Percentiles rank a stretch among this genome's conserved stretches.
These are phyloP conservation scores for Peromyscus aztecus DNA, from an alignment of 2,797 vertebrate species.

Conservation along the genomic window DNA sequence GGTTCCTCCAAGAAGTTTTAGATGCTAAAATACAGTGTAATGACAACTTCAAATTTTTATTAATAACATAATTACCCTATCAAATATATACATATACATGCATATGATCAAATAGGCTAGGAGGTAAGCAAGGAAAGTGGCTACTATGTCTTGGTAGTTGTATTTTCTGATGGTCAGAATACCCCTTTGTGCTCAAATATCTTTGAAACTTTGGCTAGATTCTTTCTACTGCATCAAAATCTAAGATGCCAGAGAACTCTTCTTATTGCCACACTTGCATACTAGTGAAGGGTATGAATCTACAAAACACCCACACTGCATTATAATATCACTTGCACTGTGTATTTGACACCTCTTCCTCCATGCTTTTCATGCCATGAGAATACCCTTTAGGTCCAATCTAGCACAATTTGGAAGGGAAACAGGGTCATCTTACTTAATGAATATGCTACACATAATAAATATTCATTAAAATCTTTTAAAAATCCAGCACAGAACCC, in stretches of 20 bases:
- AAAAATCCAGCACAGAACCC: background rate
- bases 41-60: background rate
- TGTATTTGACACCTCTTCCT: background rate
- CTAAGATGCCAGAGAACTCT: too few relatives aligned
- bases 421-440: background rate
- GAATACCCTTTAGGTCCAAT: too few relatives aligned
- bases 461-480: background rate
- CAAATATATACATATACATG: background rate
- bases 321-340: background rate
- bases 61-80: background rate
- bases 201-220: background rate
- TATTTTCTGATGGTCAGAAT: background rate
- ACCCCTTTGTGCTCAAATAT: background rate
- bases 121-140: background rate
- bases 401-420: background rate
- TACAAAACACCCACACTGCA: background rate
- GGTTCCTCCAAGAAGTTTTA: background rate
- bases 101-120: background rate
- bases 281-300: background rate
- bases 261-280: background rate
- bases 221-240: background rate
- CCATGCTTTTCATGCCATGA: background rate
- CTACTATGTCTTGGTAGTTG: background rate
- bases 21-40: background rate
- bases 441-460: background rate